phyloP scores from a whole-genome alignment of 2,113 vertebrate genomes.

The Sturnus vulgaris region DNA sequence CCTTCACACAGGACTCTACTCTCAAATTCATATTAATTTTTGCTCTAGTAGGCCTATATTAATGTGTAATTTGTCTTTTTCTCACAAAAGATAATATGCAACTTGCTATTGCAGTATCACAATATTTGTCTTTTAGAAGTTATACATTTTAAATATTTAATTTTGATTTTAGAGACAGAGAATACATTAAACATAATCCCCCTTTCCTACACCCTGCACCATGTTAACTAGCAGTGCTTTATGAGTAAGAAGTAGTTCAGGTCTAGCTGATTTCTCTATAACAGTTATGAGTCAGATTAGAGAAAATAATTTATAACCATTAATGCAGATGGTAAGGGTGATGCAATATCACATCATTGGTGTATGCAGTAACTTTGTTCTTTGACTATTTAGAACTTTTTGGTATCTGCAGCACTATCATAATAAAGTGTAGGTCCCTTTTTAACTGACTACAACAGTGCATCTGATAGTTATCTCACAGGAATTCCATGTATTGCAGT shows the following conservation, averaged over 20 bases:
- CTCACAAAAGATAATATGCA: neutral
- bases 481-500: neutral
- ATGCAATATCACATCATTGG: neutral
- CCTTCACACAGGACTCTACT: neutral
- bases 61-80: neutral
- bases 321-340: neutral
- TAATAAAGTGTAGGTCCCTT: neutral
- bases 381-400: neutral
- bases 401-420: neutral
- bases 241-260: neutral
- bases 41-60: neutral
- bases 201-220: fast-evolving
- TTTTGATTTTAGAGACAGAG: neutral
- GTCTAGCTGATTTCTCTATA: neutral
- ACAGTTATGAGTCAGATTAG: neutral
- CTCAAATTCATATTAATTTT: neutral
- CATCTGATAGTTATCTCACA: neutral
- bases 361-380: neutral
- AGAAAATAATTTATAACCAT: neutral
- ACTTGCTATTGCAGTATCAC: neutral
- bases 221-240: neutral
- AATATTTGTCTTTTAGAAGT: neutral
- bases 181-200: neutral
- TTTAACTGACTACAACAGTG: neutral
- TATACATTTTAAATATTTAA: neutral